These are phyloP conservation scores for Limnothrissa miodon DNA, from an alignment of 2,113 vertebrate species.

Conservation along the genomic window DNA sequence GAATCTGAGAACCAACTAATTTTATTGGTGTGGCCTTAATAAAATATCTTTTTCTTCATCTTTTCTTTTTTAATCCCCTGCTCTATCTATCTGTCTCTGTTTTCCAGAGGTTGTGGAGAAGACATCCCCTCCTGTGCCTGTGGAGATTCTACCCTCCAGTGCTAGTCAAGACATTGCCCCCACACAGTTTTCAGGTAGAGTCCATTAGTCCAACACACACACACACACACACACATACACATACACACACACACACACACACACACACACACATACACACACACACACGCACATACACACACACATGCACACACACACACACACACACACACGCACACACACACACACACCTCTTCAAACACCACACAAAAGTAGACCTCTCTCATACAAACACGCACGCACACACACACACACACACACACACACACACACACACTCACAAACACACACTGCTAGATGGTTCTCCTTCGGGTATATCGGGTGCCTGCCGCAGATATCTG, in stretches of 20 bases:
- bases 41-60: neutral
- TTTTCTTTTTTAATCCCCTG: neutral
- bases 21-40: no score
- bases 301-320: neutral
- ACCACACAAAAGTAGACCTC: no score
- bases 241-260: neutral
- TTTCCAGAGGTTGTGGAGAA: constrained; percentile 84
- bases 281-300: neutral
- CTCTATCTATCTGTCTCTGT: constrained; percentile 32
- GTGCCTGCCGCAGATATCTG: neutral
- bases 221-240: neutral
- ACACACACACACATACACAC: constrained; percentile 5
- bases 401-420: neutral
- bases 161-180: constrained; percentile 92
- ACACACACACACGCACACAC: neutral
- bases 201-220: neutral
- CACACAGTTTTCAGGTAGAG: constrained; percentile 87
- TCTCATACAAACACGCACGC: neutral
- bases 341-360: neutral
- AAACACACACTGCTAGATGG: neutral
- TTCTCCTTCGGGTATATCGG: neutral
- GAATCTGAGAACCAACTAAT: no score
- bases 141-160: constrained; percentile 86
- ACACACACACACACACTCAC: neutral
- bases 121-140: constrained; percentile 85